A percentile compares a stretch with the other conserved stretches of the same genome.
These are phyloP conservation scores for Iguana delicatissima DNA, from an alignment of 2,797 vertebrate genomes.

Conservation along the genomic window DNA sequence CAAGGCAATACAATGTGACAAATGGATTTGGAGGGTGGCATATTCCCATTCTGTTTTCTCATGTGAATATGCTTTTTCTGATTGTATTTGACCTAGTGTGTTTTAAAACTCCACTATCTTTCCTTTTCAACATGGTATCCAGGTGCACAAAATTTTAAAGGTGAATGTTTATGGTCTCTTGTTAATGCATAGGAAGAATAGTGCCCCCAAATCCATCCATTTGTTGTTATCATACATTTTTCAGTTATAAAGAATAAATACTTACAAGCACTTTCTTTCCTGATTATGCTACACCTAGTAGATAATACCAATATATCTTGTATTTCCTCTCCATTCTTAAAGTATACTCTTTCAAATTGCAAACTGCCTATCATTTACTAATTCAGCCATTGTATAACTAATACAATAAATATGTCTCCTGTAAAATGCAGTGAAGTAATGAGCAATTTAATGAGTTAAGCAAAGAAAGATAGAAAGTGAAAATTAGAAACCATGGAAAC, in stretches of 20 bases:
- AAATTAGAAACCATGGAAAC: constrained; percentile 82
- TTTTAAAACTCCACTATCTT: background rate
- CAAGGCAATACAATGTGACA: background rate
- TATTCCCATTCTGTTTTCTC: too few relatives aligned
- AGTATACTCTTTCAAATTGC: constrained; percentile 72
- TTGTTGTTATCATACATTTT: constrained; percentile 38
- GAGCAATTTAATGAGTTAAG: constrained; percentile 81
- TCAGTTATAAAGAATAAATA: constrained; percentile 56
- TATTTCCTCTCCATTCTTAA: constrained; percentile 73
- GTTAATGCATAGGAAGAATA: background rate
- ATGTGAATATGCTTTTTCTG: background rate
- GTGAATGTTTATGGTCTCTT: background rate
- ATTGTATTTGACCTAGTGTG: background rate
- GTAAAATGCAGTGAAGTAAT: constrained; percentile 80
- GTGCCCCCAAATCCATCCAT: background rate
- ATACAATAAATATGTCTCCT: constrained; percentile 81
- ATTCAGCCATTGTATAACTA: constrained; percentile 79
- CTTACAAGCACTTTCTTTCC: constrained; percentile 57
- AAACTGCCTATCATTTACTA: constrained; percentile 77
- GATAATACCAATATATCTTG: constrained; percentile 71
- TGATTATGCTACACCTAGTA: constrained; percentile 71
- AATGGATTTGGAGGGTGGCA: too few relatives aligned
- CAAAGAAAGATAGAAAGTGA: constrained; percentile 80
- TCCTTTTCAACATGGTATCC: background rate
- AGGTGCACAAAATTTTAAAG: background rate